phyloP scores from a whole-genome alignment of 92 coral and sea anemone genomes.

The Palythoa grandis region DNA sequence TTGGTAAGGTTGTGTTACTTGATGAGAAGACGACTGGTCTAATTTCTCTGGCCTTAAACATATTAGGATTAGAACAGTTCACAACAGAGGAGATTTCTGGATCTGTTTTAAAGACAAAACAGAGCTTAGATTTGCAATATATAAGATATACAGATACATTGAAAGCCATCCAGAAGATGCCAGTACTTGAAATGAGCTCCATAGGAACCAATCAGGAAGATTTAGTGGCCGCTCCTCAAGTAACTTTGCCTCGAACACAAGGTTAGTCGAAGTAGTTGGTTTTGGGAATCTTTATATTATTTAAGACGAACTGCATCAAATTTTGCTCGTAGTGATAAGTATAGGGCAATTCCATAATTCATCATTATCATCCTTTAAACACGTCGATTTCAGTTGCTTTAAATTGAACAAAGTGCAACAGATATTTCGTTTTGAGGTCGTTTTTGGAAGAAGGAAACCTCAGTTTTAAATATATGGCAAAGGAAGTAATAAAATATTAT shows the following conservation, averaged over 20 bases:
- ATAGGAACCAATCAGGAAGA: background rate
- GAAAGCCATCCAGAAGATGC: background rate
- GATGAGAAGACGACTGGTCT: slow-evolving; percentile 50
- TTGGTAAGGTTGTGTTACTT: slow-evolving; percentile 57
- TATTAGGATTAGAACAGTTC: slow-evolving; percentile 64
- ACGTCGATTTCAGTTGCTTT: too few relatives aligned
- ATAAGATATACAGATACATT: background rate
- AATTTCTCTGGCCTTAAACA: slow-evolving; percentile 47
- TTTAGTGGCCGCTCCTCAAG: background rate
- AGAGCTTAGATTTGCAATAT: background rate
- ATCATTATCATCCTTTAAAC: too few relatives aligned
- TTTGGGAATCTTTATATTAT: background rate
- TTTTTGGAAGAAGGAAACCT: too few relatives aligned
- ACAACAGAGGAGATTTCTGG: slow-evolving; percentile 26
- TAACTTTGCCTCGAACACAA: background rate
- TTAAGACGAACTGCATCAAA: background rate
- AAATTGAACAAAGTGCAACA: too few relatives aligned
- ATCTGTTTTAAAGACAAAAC: slow-evolving; percentile 1
- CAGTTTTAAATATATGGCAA: too few relatives aligned
- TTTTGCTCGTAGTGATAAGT: too few relatives aligned
- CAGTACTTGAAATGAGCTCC: background rate
- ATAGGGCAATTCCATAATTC: too few relatives aligned
- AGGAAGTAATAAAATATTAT: too few relatives aligned
- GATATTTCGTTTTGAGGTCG: too few relatives aligned
- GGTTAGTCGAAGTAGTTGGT: background rate